phyloP scores from a whole-genome alignment of 2,797 vertebrate genomes.

The Enteromius viviparus region DNA sequence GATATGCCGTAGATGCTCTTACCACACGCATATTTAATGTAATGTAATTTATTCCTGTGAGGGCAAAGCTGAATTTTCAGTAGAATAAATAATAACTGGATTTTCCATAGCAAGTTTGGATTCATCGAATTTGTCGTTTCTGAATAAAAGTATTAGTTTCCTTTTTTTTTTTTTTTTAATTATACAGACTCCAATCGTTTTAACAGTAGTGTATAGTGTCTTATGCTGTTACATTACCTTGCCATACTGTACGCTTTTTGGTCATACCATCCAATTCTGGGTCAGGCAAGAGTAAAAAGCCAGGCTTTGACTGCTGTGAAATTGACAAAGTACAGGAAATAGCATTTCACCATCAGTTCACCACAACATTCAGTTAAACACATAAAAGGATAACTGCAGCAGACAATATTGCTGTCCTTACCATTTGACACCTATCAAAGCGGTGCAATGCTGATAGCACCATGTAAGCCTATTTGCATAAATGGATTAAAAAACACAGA shows the following conservation, averaged over 20 bases:
- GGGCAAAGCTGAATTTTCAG: neutral
- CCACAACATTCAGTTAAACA: neutral
- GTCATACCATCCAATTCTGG: slow-evolving; percentile 11
- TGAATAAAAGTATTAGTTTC: neutral
- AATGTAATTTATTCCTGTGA: neutral
- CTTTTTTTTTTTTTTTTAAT: neutral
- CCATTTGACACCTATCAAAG: neutral
- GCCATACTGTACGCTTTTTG: neutral
- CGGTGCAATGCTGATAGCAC: neutral
- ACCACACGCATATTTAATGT: no score
- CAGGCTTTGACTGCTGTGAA: slow-evolving; percentile 61
- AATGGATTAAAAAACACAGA: slow-evolving; percentile 23
- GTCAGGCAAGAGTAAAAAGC: slow-evolving; percentile 71
- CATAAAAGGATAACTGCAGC: neutral
- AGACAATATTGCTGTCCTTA: slow-evolving; percentile 8
- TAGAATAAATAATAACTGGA: neutral
- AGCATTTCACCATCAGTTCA: neutral
- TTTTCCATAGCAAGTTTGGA: neutral
- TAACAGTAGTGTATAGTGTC: neutral
- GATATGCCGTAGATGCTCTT: no score
- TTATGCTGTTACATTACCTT: neutral
- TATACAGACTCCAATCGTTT: neutral
- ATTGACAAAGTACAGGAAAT: slow-evolving; percentile 52
- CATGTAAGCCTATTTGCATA: slow-evolving; percentile 5
- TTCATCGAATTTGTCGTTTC: neutral